Evolutionary conservation across 2,797 vertebrate genomes (phyloP).

Genomic region (Phaenicophaeus curvirostris): DNA sequence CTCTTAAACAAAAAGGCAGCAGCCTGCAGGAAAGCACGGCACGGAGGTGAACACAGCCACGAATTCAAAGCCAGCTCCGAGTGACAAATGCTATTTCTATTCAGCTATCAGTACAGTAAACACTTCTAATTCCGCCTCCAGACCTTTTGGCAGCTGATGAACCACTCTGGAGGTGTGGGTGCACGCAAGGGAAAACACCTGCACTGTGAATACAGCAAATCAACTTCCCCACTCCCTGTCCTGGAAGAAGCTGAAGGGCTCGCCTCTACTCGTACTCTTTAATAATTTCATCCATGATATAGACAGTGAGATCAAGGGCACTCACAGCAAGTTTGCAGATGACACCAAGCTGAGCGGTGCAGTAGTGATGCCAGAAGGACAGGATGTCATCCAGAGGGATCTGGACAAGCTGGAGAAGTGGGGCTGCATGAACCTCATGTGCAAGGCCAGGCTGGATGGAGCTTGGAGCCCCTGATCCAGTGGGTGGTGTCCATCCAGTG

Average conservation of each 20-base stretch:
- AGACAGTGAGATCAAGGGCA: too few relatives aligned
- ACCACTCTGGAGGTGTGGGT: not conserved
- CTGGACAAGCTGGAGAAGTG: too few relatives aligned
- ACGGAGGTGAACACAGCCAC: not conserved
- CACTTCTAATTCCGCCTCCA: not conserved
- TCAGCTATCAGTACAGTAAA: not conserved
- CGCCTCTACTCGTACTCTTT: not conserved
- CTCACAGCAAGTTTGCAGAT: too few relatives aligned
- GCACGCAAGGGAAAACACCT: not conserved
- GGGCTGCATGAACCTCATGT: too few relatives aligned
- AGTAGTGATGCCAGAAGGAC: too few relatives aligned
- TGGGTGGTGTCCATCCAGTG: too few relatives aligned
- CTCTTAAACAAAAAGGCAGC: not conserved
- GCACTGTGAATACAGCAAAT: not conserved
- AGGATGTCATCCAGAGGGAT: too few relatives aligned
- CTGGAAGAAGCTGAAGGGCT: not conserved
- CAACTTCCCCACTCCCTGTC: not conserved
- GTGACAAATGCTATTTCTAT: not conserved
- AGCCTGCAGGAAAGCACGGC: not conserved
- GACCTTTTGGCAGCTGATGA: conserved; percentile 1
- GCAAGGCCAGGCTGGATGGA: too few relatives aligned
- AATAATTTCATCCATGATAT: too few relatives aligned
- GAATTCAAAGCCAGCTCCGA: not conserved
- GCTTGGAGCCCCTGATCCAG: too few relatives aligned
- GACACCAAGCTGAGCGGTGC: too few relatives aligned